Conservation (phyloP, 1,140 invertebrate genomes). For the Oryzaephilus surinamensis region DNA sequence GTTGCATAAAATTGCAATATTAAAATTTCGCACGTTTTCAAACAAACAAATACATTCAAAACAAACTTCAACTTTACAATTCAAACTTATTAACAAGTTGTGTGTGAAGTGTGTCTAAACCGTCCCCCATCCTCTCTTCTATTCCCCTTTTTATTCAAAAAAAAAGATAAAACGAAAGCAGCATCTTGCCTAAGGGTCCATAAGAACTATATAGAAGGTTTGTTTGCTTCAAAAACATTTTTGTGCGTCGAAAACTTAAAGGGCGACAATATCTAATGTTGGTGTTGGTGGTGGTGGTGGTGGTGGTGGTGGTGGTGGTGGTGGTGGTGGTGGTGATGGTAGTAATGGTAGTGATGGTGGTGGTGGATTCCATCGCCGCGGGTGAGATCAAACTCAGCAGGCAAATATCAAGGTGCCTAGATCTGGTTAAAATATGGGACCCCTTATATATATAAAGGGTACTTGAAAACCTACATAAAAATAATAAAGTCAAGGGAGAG, state of each 20-base stretch:
- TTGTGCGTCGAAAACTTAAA: constrained; percentile 23
- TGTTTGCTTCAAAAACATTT: constrained; percentile 22
- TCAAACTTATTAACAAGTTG: constrained; percentile 11
- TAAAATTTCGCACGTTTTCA: not conserved
- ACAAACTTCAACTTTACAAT: not conserved
- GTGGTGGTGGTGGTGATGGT: no score
- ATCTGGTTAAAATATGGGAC: constrained; percentile 25
- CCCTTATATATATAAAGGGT: constrained; percentile 21
- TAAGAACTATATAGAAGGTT: constrained; percentile 18
- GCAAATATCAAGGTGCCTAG: constrained; percentile 21
- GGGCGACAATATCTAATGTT: constrained; percentile 21
- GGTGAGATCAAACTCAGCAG: constrained; percentile 21
- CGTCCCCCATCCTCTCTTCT: constrained; percentile 4
- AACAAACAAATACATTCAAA: no score
- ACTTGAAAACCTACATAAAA: constrained; percentile 21
- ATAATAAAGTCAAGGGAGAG: constrained; percentile 23
- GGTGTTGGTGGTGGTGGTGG: no score
- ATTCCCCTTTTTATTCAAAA: no score
- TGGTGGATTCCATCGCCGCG: constrained; percentile 13
- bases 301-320: no score
- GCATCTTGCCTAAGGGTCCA: constrained; percentile 11
- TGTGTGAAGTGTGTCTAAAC: no score
- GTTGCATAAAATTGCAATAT: constrained; percentile 4
- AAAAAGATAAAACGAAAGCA: constrained; percentile 9
- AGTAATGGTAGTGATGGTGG: no score